Percentiles rank a stretch among this genome's conserved stretches.
Evolutionary conservation across 2,888 invertebrate species (phyloP).

Genomic region (Pemphredon lugubris): DNA sequence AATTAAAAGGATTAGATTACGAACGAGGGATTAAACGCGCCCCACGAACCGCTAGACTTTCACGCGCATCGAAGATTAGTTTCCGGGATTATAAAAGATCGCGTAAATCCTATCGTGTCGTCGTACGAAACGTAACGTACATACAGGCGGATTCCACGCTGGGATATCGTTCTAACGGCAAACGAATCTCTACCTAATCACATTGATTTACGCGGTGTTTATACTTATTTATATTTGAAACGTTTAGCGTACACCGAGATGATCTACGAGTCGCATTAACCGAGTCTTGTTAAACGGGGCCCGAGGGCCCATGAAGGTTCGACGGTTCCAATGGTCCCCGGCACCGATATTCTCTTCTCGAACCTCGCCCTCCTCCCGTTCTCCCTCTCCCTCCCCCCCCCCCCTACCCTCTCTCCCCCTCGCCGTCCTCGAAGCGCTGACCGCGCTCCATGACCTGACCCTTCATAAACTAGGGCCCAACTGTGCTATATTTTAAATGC

Average conservation of each 20-base stretch:
- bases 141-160: no score
- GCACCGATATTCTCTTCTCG: constrained; percentile 50
- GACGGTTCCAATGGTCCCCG: constrained; percentile 64
- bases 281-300: constrained; percentile 80
- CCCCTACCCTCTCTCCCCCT: constrained; percentile 39
- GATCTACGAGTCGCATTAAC: constrained; percentile 80
- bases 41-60: no score
- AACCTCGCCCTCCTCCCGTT: constrained; percentile 31
- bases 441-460: constrained; percentile 77
- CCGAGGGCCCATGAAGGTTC: constrained; percentile 61
- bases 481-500: constrained; percentile 80
- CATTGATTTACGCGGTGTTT: constrained; percentile 79
- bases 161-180: constrained; percentile 30
- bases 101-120: no score
- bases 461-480: constrained; percentile 80
- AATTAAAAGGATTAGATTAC: no score
- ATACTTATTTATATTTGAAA: constrained; percentile 79
- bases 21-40: no score
- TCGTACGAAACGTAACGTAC: no score
- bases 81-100: constrained; percentile 4
- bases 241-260: constrained; percentile 78
- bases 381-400: constrained; percentile 31
- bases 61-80: constrained; percentile 9
- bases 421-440: constrained; percentile 75
- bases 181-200: constrained; percentile 71